Conservation (phyloP, 2,797 vertebrate genomes). For the Pempheris klunzingeri region DNA sequence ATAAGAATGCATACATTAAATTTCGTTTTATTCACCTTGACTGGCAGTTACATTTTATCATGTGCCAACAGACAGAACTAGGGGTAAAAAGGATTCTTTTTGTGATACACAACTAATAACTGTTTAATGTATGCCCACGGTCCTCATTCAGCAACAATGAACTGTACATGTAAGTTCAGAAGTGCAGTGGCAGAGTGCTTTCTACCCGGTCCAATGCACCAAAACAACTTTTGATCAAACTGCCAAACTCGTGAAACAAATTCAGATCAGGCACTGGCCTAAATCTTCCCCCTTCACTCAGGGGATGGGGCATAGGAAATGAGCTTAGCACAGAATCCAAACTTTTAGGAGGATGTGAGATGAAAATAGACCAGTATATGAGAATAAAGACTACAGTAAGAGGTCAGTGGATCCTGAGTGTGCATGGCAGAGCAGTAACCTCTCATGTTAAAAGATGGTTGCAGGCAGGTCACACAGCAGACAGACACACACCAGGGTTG, state of each 20-base stretch:
- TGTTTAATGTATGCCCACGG: background rate
- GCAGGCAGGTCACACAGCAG: constrained; percentile 39
- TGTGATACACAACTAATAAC: background rate
- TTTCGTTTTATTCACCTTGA: background rate
- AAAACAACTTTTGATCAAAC: constrained; percentile 41
- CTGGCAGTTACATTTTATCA: background rate
- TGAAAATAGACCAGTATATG: constrained; percentile 56
- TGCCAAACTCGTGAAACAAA: constrained; percentile 61
- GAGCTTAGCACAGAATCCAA: constrained; percentile 53
- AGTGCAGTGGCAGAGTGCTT: constrained; percentile 2
- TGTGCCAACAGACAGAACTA: background rate
- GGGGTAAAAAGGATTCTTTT: no score
- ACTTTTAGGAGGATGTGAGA: constrained; percentile 53
- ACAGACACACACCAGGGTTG: constrained; percentile 32
- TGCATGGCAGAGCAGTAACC: constrained; percentile 21
- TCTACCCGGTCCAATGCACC: constrained; percentile 37
- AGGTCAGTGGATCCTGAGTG: constrained; percentile 34
- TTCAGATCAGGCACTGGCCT: constrained; percentile 73
- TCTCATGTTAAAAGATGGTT: constrained; percentile 46
- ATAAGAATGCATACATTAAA: background rate
- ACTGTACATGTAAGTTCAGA: constrained; percentile 4
- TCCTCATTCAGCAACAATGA: background rate
- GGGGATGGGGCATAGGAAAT: constrained; percentile 59
- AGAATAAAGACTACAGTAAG: constrained; percentile 41
- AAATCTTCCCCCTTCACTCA: constrained; percentile 66